Evolutionary conservation across 2,797 vertebrate genomes (phyloP).

Genomic region (Mormyrops boulengeri): DNA sequence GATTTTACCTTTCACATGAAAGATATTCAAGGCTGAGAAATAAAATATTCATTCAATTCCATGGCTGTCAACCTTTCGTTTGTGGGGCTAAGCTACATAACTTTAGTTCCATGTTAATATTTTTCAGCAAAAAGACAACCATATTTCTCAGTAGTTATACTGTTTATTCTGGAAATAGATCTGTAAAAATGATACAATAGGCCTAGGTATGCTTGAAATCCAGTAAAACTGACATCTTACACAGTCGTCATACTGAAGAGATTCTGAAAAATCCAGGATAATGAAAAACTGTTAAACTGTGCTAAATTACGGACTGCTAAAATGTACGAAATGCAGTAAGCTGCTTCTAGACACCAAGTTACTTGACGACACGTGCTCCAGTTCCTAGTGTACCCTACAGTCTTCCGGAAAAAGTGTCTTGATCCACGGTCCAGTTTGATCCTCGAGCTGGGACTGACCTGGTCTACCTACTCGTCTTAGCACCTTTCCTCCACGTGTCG

Average conservation of each 20-base stretch:
- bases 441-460: constrained; percentile 26
- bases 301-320: constrained; percentile 59
- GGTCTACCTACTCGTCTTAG: constrained; percentile 31
- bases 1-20: constrained; percentile 73
- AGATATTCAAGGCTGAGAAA: constrained; percentile 75
- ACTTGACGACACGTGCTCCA: constrained; percentile 42
- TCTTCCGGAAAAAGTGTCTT: constrained; percentile 18
- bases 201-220: constrained; percentile 52
- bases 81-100: neutral
- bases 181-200: constrained; percentile 69
- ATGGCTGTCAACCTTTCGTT: constrained; percentile 7
- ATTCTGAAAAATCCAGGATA: constrained; percentile 53
- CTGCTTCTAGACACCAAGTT: constrained; percentile 26
- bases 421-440: neutral
- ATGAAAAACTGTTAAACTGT: constrained; percentile 41
- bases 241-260: constrained; percentile 27
- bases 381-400: constrained; percentile 37
- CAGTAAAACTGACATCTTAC: constrained; percentile 44
- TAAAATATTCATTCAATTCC: constrained; percentile 66
- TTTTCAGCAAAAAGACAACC: neutral
- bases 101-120: neutral
- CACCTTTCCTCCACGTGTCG: constrained; percentile 2
- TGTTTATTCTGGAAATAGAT: constrained; percentile 70
- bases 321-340: constrained; percentile 36
- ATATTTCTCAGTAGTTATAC: constrained; percentile 37